Evolutionary conservation across 2,797 vertebrate species (phyloP), one percentile per base, ranked within the genome.

Genomic region (Gadopsis bispinosus): DNA sequence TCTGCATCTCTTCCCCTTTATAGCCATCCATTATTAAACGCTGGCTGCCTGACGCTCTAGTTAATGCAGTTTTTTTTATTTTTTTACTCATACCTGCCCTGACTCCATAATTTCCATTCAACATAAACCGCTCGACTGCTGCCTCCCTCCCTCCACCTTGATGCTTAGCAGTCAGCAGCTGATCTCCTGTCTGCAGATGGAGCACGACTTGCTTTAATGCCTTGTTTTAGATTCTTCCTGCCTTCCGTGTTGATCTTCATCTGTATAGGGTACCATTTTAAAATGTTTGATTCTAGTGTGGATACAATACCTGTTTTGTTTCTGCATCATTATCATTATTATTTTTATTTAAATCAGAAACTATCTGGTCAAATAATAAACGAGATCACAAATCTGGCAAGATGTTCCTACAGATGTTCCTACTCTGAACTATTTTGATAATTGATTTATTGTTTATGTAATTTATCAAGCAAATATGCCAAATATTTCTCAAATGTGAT

Each of bases 21-120:
- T 58, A 65, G 58, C 29, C 53, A 65, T 86, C 48, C 45, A 89
- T 90, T 84, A 87, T 87, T 86, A 74, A 89, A 80, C 61, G 62
- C 31, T 33, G 51, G 33, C 56, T 50, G 26, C 71, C 68, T 5
- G 0, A 13, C 75, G 81, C 79, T 77, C 31, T 29, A 61, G 64
- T 69, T 75, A 61, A 54, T 43, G 50, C 61, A 12, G 29, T 70
- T 19, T 45, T 20, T 71, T 78, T 19, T n/a, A n/a, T n/a, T n/a
- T 74, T 53, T 54, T 75, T 69, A 69, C 69, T 64, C 39, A 0
- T 70, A 78, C 59, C 71, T 81, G 71, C 56, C 16, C 43, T 1
- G 10, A 20, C 55, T 50, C 61, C 16, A 41, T 55, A 66, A 17
- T 73, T 51, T 68, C 20, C 56, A 37, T 81, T 83, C 66, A 68